Conservation (phyloP, 2,113 vertebrate species). For the Misgurnus mizolepis region DNA sequence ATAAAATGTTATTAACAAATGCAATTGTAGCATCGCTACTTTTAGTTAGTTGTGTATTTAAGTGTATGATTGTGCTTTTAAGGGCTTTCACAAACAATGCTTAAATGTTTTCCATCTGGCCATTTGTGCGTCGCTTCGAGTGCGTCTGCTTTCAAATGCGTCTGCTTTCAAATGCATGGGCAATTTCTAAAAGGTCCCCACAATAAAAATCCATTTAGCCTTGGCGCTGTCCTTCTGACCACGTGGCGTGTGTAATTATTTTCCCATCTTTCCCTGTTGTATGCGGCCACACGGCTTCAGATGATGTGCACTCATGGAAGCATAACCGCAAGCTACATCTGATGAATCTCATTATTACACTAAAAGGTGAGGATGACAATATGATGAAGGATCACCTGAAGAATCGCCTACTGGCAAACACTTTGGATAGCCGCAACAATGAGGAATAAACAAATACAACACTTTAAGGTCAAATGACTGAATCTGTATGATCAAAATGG, state of each 20-base stretch:
- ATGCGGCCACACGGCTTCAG: slow-evolving; percentile 3
- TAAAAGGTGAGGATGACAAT: slow-evolving; percentile 25
- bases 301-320: background rate
- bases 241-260: slow-evolving; percentile 37
- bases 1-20: too few species aligned
- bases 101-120: background rate
- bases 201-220: slow-evolving; percentile 44
- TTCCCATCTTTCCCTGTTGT: slow-evolving; percentile 8
- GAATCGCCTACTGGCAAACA: slow-evolving; percentile 12
- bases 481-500: background rate
- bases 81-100: slow-evolving; percentile 35
- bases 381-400: slow-evolving; percentile 16
- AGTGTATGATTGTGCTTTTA: slow-evolving; percentile 51
- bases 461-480: slow-evolving; percentile 35
- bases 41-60: slow-evolving; percentile 3
- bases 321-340: background rate
- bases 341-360: slow-evolving; percentile 12
- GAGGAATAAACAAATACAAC: slow-evolving; percentile 38
- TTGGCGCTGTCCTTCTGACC: slow-evolving; percentile 34
- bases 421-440: background rate
- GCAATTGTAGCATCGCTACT: background rate
- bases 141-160: slow-evolving; percentile 7
- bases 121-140: background rate
- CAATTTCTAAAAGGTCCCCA: slow-evolving; percentile 38
- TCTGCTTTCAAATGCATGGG: slow-evolving; percentile 1